phyloP scores from a whole-genome alignment of 2,888 invertebrate genomes.

The Piscicola geometra region DNA sequence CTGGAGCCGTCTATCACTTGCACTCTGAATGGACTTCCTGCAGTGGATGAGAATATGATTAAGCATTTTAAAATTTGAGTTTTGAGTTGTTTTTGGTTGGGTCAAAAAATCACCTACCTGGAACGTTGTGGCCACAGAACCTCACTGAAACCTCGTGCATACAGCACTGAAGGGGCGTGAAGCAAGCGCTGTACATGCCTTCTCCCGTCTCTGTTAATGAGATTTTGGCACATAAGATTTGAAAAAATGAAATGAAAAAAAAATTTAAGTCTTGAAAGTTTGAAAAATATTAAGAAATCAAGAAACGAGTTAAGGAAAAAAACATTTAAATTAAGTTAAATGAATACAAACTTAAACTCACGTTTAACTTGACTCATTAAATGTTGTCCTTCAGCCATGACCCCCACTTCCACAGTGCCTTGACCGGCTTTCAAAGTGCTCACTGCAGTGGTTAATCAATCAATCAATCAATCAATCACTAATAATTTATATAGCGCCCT shows the following conservation, averaged over 20 bases:
- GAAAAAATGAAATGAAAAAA: too few species aligned
- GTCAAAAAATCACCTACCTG: slow-evolving; percentile 58
- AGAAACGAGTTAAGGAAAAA: too few species aligned
- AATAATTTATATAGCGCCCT: too few species aligned
- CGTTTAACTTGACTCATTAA: slow-evolving; percentile 98
- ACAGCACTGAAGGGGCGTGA: slow-evolving; percentile 89
- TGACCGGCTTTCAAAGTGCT: slow-evolving; percentile 90
- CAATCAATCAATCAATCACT: too few species aligned
- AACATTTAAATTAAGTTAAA: too few species aligned
- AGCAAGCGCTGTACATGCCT: slow-evolving; percentile 81
- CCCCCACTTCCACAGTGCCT: slow-evolving; percentile 93
- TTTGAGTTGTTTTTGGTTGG: too few species aligned
- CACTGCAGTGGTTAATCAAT: too few species aligned
- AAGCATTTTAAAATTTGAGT: background rate
- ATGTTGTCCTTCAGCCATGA: slow-evolving; percentile 89
- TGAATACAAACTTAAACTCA: slow-evolving; percentile 83
- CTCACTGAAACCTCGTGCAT: slow-evolving; percentile 85
- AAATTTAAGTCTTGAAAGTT: too few species aligned
- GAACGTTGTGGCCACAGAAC: slow-evolving; percentile 88
- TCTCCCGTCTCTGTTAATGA: background rate
- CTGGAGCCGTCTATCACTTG: slow-evolving; percentile 46
- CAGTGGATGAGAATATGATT: background rate
- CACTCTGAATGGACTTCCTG: slow-evolving; percentile 48
- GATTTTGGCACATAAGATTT: too few species aligned
- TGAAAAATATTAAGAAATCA: too few species aligned